These are phyloP conservation scores for Notothenia rossii DNA, from an alignment of 2,113 vertebrate genomes.

Conservation along the genomic window DNA sequence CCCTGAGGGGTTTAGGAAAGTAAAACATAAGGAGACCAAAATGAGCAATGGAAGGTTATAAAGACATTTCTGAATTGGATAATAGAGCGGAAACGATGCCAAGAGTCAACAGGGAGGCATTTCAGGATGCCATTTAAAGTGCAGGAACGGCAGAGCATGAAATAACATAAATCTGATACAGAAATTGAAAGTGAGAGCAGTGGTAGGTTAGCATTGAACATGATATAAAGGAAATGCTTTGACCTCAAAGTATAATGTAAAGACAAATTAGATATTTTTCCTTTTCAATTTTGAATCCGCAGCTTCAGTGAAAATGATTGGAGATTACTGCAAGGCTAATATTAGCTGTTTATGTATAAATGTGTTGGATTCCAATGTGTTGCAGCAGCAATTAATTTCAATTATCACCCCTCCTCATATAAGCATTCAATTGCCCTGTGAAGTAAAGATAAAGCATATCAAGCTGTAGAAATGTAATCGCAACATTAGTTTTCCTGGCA, in stretches of 20 bases:
- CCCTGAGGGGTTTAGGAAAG: constrained; percentile 19
- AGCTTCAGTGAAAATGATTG: not conserved
- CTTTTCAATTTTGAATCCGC: not conserved
- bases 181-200: not conserved
- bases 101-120: constrained; percentile 48
- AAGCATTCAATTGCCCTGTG: not conserved
- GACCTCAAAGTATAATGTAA: constrained; percentile 3
- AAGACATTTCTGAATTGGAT: constrained; percentile 37
- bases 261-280: not conserved
- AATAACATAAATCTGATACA: constrained; percentile 19
- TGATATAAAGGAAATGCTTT: constrained; percentile 5
- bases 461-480: not conserved
- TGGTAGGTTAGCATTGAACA: not conserved
- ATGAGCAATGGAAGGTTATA: constrained; percentile 17
- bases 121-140: constrained; percentile 39
- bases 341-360: not conserved
- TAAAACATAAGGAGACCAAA: constrained; percentile 23
- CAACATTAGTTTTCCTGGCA: not conserved
- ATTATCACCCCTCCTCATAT: not conserved
- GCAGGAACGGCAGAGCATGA: not conserved
- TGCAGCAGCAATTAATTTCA: not conserved
- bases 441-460: not conserved
- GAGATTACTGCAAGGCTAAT: not conserved
- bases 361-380: not conserved
- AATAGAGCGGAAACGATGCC: constrained; percentile 36